These are phyloP conservation scores for Pemphigus obesinymphae DNA, from an alignment of 1,140 invertebrate genomes.

Conservation along the genomic window DNA sequence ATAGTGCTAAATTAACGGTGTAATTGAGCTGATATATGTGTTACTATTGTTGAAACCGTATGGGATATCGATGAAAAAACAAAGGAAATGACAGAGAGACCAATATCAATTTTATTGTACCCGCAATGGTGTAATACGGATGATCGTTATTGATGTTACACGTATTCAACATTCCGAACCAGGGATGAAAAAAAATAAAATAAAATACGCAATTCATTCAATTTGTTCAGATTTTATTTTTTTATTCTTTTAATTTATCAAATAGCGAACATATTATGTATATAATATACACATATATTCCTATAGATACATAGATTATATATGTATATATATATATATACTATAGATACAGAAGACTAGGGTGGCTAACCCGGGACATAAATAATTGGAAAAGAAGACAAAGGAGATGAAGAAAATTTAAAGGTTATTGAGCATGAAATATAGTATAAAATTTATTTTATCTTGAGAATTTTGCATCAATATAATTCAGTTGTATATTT, in stretches of 20 bases:
- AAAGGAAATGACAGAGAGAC: not conserved
- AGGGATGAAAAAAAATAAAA: not conserved
- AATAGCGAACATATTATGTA: too few relatives aligned
- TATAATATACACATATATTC: too few relatives aligned
- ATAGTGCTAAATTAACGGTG: not conserved
- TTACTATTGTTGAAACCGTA: not conserved
- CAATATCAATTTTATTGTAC: not conserved
- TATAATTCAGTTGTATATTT: too few relatives aligned
- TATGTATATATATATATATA: too few relatives aligned
- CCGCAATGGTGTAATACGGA: constrained; percentile 18
- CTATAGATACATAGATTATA: too few relatives aligned
- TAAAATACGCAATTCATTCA: not conserved
- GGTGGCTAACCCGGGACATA: too few relatives aligned
- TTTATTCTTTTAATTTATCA: not conserved
- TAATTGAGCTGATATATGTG: not conserved
- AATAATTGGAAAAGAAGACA: too few relatives aligned
- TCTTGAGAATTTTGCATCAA: too few relatives aligned
- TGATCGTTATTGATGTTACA: not conserved
- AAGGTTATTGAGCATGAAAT: too few relatives aligned
- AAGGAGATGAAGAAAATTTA: too few relatives aligned
- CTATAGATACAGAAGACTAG: too few relatives aligned
- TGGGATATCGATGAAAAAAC: not conserved
- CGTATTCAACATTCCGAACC: not conserved
- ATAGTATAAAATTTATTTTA: too few relatives aligned
- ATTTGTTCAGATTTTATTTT: not conserved